These are phyloP conservation scores for Labeo calbasu DNA, from an alignment of 2,797 vertebrate genomes.

Conservation along the genomic window DNA sequence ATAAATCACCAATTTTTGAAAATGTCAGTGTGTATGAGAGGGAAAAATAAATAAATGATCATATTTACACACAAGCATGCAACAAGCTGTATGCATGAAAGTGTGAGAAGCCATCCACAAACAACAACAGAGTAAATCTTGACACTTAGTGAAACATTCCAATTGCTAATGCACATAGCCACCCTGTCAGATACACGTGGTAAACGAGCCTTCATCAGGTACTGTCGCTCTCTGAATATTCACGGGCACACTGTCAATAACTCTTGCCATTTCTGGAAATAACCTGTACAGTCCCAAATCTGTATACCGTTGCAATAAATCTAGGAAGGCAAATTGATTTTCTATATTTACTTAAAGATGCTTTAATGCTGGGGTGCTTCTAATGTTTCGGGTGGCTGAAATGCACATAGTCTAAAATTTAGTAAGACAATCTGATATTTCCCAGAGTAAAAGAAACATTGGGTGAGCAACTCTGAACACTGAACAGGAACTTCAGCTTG, in stretches of 20 bases:
- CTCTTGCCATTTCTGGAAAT: constrained; percentile 58
- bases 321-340: constrained; percentile 65
- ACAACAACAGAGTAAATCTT: constrained; percentile 20
- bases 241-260: constrained; percentile 74
- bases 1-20: background rate
- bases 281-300: constrained; percentile 69
- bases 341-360: constrained; percentile 55
- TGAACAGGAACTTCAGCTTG: constrained; percentile 40
- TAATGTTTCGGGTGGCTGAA: constrained; percentile 64
- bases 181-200: constrained; percentile 34
- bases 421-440: constrained; percentile 22
- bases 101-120: constrained; percentile 26
- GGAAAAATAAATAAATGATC: constrained; percentile 16
- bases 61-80: constrained; percentile 37
- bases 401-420: constrained; percentile 22
- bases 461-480: constrained; percentile 31
- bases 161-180: constrained; percentile 43
- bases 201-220: constrained; percentile 71
- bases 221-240: constrained; percentile 74
- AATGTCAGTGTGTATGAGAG: constrained; percentile 10
- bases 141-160: constrained; percentile 18
- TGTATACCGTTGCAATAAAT: constrained; percentile 60
- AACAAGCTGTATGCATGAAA: constrained; percentile 27
- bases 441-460: constrained; percentile 52
- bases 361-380: constrained; percentile 38